Percentiles rank a stretch among this genome's conserved stretches.
phyloP scores from a whole-genome alignment of 2,113 vertebrate species.

The Phrynosoma blainvillii region DNA sequence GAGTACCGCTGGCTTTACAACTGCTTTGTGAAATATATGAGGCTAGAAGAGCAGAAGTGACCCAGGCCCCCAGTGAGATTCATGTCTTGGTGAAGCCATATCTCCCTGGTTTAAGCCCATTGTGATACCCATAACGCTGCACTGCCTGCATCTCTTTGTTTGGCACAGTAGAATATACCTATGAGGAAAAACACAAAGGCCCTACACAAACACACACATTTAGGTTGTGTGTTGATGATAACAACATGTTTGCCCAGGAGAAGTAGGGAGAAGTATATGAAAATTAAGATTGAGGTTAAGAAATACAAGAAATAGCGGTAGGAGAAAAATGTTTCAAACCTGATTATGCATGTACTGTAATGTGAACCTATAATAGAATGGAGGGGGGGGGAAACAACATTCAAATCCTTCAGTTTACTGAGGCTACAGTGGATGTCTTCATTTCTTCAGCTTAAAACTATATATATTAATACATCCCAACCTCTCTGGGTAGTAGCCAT shows the following conservation, averaged over 20 bases:
- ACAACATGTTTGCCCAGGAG: background rate
- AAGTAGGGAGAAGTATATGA: background rate
- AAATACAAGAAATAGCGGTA: background rate
- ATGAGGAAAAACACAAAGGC: background rate
- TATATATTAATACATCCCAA: constrained; percentile 57
- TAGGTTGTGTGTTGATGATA: too few species aligned
- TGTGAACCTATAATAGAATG: too few species aligned
- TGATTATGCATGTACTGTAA: background rate
- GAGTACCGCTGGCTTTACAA: too few species aligned
- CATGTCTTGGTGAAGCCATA: background rate
- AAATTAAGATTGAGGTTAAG: background rate
- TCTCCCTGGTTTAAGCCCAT: background rate
- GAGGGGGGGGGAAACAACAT: background rate
- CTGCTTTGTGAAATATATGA: too few species aligned
- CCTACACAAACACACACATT: background rate
- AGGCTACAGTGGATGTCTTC: constrained; percentile 49
- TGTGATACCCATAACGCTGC: background rate
- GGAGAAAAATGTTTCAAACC: background rate
- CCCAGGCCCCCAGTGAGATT: background rate
- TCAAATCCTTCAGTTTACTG: background rate
- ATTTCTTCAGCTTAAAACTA: constrained; percentile 68
- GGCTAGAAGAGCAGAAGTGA: background rate
- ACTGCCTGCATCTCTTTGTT: background rate
- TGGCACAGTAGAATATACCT: background rate
- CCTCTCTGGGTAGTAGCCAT: constrained; percentile 23